phyloP scores from a whole-genome alignment of 2,797 vertebrate species.

The Myotis vivesi region DNA sequence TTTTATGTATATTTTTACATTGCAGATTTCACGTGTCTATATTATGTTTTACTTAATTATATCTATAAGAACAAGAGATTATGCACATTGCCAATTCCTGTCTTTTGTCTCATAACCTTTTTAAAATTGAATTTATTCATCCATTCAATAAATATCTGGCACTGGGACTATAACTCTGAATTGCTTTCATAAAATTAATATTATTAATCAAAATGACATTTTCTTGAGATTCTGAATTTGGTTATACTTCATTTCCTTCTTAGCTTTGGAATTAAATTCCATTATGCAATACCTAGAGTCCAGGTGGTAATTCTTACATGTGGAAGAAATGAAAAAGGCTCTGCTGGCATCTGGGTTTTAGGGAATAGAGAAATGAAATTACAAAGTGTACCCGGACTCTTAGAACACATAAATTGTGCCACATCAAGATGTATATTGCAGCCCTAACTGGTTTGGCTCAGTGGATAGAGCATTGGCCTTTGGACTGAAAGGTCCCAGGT shows the following conservation, averaged over 20 bases:
- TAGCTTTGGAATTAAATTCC: constrained; percentile 49
- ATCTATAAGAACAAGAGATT: constrained; percentile 54
- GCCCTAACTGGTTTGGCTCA: no score
- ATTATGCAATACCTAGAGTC: background rate
- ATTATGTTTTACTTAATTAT: constrained; percentile 62
- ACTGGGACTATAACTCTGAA: constrained; percentile 52
- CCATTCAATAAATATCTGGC: constrained; percentile 56
- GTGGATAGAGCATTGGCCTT: no score
- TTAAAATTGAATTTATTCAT: constrained; percentile 67
- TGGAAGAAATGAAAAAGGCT: background rate
- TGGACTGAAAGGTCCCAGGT: no score
- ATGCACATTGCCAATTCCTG: constrained; percentile 53
- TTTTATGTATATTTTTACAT: constrained; percentile 13
- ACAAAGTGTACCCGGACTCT: background rate
- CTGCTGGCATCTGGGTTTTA: background rate
- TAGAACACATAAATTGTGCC: background rate
- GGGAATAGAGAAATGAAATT: background rate
- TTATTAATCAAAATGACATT: constrained; percentile 74
- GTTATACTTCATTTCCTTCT: constrained; percentile 57
- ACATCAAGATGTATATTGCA: background rate
- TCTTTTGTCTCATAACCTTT: constrained; percentile 62
- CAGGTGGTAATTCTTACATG: background rate
- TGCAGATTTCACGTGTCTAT: constrained; percentile 19
- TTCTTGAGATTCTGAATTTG: constrained; percentile 60
- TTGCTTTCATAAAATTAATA: constrained; percentile 68